phyloP scores from a whole-genome alignment of 2,797 vertebrate genomes.

The Acipenser oxyrinchus region DNA sequence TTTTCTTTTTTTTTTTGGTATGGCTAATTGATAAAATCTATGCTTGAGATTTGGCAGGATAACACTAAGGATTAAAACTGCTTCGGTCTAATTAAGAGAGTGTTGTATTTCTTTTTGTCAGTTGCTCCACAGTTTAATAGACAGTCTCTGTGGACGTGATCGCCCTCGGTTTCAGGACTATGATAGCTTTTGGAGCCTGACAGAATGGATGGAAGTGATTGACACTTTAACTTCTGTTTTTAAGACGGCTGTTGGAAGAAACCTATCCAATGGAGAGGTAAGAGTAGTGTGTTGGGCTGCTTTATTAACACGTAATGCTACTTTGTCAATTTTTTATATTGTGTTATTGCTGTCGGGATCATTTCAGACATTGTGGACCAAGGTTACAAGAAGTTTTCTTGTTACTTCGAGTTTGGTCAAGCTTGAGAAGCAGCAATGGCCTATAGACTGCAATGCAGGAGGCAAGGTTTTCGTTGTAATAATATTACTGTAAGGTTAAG shows the following conservation, averaged over 20 bases:
- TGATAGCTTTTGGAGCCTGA: constrained; percentile 60
- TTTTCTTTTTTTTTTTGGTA: no score
- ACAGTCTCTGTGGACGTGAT: constrained; percentile 77
- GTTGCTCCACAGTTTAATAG: constrained; percentile 79
- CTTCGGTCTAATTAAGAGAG: neutral
- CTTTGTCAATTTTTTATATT: no score
- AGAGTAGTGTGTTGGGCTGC: constrained; percentile 1
- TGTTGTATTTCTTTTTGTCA: constrained; percentile 18
- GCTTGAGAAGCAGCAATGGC: no score
- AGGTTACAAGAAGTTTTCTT: no score
- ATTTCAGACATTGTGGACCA: no score
- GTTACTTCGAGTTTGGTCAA: no score
- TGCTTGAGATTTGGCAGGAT: neutral
- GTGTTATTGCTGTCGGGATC: no score
- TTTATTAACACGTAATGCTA: no score
- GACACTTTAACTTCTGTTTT: constrained; percentile 53
- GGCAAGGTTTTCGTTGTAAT: no score
- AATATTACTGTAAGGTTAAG: no score
- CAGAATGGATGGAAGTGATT: constrained; percentile 71
- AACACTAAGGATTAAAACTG: neutral
- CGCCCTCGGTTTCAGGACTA: constrained; percentile 66
- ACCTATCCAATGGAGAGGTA: constrained; percentile 72
- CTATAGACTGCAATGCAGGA: no score
- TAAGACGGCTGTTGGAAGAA: constrained; percentile 56
- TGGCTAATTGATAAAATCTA: no score